Evolutionary conservation across 2,797 vertebrate genomes (phyloP).

Genomic region (Pelodytes ibericus): DNA sequence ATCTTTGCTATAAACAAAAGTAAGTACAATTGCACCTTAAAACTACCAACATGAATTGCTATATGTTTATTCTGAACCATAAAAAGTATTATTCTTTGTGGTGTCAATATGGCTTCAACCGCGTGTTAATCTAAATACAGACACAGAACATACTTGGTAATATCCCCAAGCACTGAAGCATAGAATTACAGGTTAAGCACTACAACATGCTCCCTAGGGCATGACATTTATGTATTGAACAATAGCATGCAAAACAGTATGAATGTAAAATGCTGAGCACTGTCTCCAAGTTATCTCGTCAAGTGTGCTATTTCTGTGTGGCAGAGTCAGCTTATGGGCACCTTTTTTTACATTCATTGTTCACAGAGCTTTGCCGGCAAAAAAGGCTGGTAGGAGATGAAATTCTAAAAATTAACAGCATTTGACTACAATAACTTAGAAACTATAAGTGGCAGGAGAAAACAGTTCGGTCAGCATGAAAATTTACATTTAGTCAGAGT

Average conservation of each 20-base stretch:
- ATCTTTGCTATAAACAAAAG: not conserved
- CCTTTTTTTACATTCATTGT: not conserved
- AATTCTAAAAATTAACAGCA: conserved; percentile 23
- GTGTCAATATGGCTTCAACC: not conserved
- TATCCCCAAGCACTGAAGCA: not conserved
- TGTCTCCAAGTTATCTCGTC: not conserved
- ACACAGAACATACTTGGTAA: not conserved
- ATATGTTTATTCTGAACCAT: not conserved
- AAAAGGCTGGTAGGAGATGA: not conserved
- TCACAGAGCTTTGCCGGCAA: not conserved
- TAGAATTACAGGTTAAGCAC: not conserved
- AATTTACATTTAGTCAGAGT: not conserved
- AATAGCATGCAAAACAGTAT: not conserved
- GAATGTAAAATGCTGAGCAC: not conserved
- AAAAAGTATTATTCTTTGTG: not conserved
- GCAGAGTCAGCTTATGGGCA: not conserved
- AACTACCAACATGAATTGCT: not conserved
- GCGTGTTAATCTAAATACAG: not conserved
- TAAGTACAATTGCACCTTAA: not conserved
- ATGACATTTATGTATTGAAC: not conserved
- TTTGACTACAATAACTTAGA: conserved; percentile 11
- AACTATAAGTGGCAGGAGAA: not conserved
- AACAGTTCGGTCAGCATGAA: conserved; percentile 10
- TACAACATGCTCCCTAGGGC: not conserved
- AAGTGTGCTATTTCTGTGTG: not conserved